Evolutionary conservation across 1,140 invertebrate genomes (phyloP), one percentile per base, ranked within the genome.

Genomic region (Cotesia glomerata): DNA sequence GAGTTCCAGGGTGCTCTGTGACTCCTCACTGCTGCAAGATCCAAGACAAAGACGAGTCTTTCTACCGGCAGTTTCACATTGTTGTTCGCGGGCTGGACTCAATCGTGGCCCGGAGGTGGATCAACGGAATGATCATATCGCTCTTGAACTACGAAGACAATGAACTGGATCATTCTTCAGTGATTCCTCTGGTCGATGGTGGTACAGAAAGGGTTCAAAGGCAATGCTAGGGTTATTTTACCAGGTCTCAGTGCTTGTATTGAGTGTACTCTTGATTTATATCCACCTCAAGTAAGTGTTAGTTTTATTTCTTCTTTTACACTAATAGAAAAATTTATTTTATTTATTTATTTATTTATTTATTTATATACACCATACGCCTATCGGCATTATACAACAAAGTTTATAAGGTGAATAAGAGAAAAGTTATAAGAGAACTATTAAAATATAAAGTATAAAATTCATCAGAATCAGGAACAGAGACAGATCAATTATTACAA

Each of bases 161-260:
- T 11, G 90, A 90, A 69, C 81, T 98, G 16, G 94, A 98, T 85
- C 90, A 92, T 80, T 90, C 88, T 39, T 93, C 91, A 69, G 88
- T 99, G 2, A 97, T 99, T 79, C 98, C 98, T 0, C 88, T 99
- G 80, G 92, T 99, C 62, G 98, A 99, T 88, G 98, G 98, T 45
- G 98, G 98, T 83, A 89, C 93, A 8, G 98, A 99, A n/a, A 86
- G 98, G 98, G 0, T 99, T 99, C 81, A 99, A 99, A 89, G 98
- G 98, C 13, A 99, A 98, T 89, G 95, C 94, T 0, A 90, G 98
- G 79, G 95, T 99, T 5, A 96, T 99, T 76, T 85, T 98, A 9
- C 98, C 98, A 1, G 96, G 96, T 13, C 89, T 97, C 75, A 95
- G 93, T 14, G 95, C 98, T 13, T 99, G 98, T 84, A 92, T 99